phyloP scores from a whole-genome alignment of 2,888 invertebrate genomes.

The Abrostola triplasia region DNA sequence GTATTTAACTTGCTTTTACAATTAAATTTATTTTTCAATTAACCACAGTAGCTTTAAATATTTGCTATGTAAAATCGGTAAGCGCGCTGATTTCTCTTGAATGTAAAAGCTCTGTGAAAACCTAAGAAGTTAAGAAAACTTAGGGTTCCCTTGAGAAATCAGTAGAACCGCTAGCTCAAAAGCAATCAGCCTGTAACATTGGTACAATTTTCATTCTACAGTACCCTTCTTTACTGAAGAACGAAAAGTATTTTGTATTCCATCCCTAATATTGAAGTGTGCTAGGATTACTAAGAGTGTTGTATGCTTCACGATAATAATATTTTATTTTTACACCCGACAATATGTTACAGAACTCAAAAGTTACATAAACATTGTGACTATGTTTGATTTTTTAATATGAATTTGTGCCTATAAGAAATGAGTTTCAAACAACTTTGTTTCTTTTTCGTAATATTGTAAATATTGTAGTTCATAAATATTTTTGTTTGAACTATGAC shows the following conservation, averaged over 20 bases:
- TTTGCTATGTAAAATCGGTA: conserved; percentile 13
- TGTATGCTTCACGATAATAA: not conserved
- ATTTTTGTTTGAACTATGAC: too few species aligned
- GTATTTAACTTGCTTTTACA: not conserved
- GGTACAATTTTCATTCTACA: conserved; percentile 25
- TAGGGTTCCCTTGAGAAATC: conserved; percentile 47
- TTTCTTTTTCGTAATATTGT: too few species aligned
- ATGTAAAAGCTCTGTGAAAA: conserved; percentile 30
- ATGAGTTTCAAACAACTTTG: too few species aligned
- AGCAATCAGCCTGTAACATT: conserved; percentile 38
- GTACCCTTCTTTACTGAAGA: conserved; percentile 18
- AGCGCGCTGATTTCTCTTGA: conserved; percentile 23
- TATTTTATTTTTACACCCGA: not conserved
- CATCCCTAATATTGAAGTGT: not conserved
- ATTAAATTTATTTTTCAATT: not conserved
- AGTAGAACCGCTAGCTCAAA: conserved; percentile 44
- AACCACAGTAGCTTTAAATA: not conserved
- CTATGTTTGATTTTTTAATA: too few species aligned
- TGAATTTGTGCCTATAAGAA: too few species aligned
- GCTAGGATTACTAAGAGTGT: not conserved
- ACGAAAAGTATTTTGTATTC: conserved; percentile 18
- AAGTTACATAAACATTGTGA: not conserved
- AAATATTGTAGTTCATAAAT: too few species aligned
- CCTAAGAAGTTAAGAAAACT: conserved; percentile 39
- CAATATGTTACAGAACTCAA: not conserved